phyloP scores from a whole-genome alignment of 64 coral and sea anemone genomes.

The Cladopsammia gracilis region DNA sequence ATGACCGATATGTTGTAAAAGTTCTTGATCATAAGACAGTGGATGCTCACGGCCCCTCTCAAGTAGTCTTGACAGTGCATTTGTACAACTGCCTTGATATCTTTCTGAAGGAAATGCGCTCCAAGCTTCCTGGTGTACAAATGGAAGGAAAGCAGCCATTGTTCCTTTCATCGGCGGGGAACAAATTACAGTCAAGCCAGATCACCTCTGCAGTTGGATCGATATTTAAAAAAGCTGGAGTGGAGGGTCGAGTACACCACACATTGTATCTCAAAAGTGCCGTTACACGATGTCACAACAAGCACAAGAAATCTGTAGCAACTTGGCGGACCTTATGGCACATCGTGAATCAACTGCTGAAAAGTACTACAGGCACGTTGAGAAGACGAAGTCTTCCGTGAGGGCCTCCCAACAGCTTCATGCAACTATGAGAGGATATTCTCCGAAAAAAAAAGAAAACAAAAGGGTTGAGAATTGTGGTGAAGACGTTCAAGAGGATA shows the following conservation, averaged over 20 bases:
- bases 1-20: constrained; percentile 29
- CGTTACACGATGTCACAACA: not conserved
- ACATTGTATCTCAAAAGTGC: constrained; percentile 48
- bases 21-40: constrained; percentile 49
- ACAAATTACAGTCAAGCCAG: constrained; percentile 24
- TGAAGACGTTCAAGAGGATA: constrained; percentile 9
- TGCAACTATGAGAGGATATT: not conserved
- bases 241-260: constrained; percentile 41
- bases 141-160: constrained; percentile 13
- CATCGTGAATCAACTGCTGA: constrained; percentile 46
- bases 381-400: constrained; percentile 33
- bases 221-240: constrained; percentile 52
- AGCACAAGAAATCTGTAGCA: constrained; percentile 41
- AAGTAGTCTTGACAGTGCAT: constrained; percentile 18
- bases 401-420: constrained; percentile 17
- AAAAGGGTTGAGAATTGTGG: not conserved
- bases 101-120: constrained; percentile 30
- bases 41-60: constrained; percentile 27
- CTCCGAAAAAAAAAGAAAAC: not conserved
- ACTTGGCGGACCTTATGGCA: constrained; percentile 52
- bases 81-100: constrained; percentile 49
- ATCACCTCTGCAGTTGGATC: constrained; percentile 5
- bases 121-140: constrained; percentile 21
- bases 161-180: constrained; percentile 28
- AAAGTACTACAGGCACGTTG: constrained; percentile 35